Conservation (phyloP, 1,140 invertebrate species). For the Drosophila grimshawi region DNA sequence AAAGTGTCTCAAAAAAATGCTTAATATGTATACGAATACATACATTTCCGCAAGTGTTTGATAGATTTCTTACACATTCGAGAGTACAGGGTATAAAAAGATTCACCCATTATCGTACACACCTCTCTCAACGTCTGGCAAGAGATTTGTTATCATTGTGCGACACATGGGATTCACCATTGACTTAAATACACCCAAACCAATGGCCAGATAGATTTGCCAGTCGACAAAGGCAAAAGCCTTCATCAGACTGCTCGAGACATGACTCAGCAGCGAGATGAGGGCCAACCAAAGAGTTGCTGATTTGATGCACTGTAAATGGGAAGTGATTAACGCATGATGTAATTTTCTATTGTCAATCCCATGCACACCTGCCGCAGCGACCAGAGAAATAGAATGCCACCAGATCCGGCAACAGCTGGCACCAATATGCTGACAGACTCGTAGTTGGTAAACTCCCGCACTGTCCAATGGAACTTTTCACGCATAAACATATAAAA, state of each 20-base stretch:
- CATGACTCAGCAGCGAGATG: conserved; percentile 79
- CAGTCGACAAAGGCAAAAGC: conserved; percentile 86
- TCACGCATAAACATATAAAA: conserved; percentile 88
- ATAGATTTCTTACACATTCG: too few relatives aligned
- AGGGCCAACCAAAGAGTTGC: conserved; percentile 62
- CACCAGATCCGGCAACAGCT: conserved; percentile 78
- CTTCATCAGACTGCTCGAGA: conserved; percentile 84
- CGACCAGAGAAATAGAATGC: conserved; percentile 85
- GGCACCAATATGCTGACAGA: conserved; percentile 84
- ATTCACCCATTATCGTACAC: background rate
- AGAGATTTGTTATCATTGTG: conserved; percentile 88
- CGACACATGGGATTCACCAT: conserved; percentile 87
- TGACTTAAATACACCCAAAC: conserved; percentile 86
- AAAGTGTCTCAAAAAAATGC: too few relatives aligned
- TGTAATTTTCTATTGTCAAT: background rate
- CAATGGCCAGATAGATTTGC: conserved; percentile 87
- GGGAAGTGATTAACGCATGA: background rate
- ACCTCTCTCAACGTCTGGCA: conserved; percentile 86
- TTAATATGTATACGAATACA: too few relatives aligned
- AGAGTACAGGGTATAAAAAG: background rate
- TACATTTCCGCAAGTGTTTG: too few relatives aligned
- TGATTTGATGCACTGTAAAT: conserved; percentile 59
- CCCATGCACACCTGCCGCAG: conserved; percentile 84
- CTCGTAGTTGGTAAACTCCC: conserved; percentile 86
- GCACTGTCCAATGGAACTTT: conserved; percentile 88